Conservation (phyloP, 2,888 invertebrate species). For the Cheilosia vulpina region DNA sequence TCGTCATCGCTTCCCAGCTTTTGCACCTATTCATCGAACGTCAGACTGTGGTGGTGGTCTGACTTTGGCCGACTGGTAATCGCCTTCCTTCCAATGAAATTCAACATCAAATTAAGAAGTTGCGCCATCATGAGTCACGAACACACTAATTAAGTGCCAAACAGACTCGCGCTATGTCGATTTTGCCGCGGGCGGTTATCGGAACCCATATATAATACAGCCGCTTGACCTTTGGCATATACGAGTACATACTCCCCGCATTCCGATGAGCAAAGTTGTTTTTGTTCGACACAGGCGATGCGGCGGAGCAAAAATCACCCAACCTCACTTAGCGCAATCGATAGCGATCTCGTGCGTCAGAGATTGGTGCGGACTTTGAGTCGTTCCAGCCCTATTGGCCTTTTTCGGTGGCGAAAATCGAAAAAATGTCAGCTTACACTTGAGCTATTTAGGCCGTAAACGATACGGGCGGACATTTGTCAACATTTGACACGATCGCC, state of each 20-base stretch:
- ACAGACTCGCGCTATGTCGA: constrained; percentile 43
- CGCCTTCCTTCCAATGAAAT: constrained; percentile 30
- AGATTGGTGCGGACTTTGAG: constrained; percentile 58
- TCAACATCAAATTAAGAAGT: constrained; percentile 28
- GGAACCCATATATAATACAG: constrained; percentile 6
- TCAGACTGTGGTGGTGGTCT: background rate
- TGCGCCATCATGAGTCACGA: constrained; percentile 49
- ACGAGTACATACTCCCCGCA: constrained; percentile 20
- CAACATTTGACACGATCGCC: constrained; percentile 65
- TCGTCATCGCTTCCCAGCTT: constrained; percentile 35
- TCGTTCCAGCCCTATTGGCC: constrained; percentile 32
- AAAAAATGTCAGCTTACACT: constrained; percentile 18
- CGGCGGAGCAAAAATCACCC: constrained; percentile 14
- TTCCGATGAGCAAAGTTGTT: constrained; percentile 32
- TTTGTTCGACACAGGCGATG: constrained; percentile 36
- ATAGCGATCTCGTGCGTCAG: constrained; percentile 73
- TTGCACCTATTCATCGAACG: constrained; percentile 39
- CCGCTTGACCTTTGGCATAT: constrained; percentile 44
- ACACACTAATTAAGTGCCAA: constrained; percentile 42
- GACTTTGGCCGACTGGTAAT: background rate
- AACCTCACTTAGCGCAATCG: background rate
- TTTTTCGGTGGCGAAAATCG: constrained; percentile 35
- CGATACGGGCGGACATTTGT: constrained; percentile 29
- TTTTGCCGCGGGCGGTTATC: constrained; percentile 41
- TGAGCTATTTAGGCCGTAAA: constrained; percentile 32